These are phyloP conservation scores for Channa maculata DNA, from an alignment of 2,113 vertebrate species.

Conservation along the genomic window DNA sequence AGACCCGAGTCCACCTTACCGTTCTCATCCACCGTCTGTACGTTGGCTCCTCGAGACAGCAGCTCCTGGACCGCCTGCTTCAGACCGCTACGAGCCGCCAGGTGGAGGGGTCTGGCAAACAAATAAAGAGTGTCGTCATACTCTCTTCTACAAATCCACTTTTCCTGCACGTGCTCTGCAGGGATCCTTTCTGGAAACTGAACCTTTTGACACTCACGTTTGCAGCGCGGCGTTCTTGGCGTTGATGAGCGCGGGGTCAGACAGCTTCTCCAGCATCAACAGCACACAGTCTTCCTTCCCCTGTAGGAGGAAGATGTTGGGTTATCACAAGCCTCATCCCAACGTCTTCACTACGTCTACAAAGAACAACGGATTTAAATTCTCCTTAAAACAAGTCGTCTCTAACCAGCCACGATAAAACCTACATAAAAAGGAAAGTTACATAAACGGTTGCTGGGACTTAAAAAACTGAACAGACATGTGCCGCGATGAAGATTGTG, in stretches of 20 bases:
- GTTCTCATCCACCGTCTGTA: conserved; percentile 92
- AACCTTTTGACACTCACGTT: conserved; percentile 88
- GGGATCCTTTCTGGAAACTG: too few relatives aligned
- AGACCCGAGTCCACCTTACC: conserved; percentile 82
- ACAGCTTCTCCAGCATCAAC: conserved; percentile 94
- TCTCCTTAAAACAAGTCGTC: too few relatives aligned
- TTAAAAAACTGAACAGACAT: too few relatives aligned
- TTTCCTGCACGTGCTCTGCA: too few relatives aligned
- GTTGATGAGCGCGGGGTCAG: conserved; percentile 89
- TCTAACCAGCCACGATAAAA: too few relatives aligned
- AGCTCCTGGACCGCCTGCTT: conserved; percentile 93
- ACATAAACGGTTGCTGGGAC: too few relatives aligned
- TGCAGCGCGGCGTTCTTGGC: conserved; percentile 92
- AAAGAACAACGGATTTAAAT: too few relatives aligned
- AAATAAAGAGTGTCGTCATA: background rate
- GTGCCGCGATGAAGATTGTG: background rate
- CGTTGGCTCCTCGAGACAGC: conserved; percentile 91
- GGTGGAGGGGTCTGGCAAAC: conserved; percentile 89
- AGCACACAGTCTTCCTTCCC: conserved; percentile 95
- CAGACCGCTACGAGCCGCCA: conserved; percentile 92
- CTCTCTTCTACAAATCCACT: too few relatives aligned
- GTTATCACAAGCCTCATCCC: too few relatives aligned
- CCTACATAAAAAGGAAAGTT: too few relatives aligned
- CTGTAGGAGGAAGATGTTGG: conserved; percentile 71
- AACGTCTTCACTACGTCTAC: too few relatives aligned